A percentile compares a stretch with the other conserved stretches of the same genome.
Evolutionary conservation across 2,888 invertebrate genomes (phyloP).

Genomic region (Pandemis cinnamomeana): DNA sequence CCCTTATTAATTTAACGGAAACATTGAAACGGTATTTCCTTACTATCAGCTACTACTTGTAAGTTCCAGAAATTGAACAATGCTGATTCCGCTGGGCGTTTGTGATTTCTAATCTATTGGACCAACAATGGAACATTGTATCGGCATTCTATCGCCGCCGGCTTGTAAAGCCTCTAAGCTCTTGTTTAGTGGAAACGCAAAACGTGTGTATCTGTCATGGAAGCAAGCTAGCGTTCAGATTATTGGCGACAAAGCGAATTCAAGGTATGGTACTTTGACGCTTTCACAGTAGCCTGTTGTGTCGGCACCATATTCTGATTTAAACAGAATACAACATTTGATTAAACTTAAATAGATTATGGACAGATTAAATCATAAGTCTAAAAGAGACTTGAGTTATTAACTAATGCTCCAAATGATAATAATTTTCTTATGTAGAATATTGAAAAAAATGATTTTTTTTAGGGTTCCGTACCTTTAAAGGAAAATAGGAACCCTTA

Average conservation of each 20-base stretch:
- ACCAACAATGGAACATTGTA: background rate
- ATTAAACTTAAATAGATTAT: too few species aligned
- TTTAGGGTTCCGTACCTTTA: too few species aligned
- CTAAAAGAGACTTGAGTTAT: too few species aligned
- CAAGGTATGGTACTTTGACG: background rate
- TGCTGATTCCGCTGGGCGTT: background rate
- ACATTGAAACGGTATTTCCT: background rate
- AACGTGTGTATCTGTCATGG: slow-evolving; percentile 1
- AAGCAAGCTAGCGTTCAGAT: background rate
- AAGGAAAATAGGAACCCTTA: too few species aligned
- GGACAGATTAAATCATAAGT: too few species aligned
- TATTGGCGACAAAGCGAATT: background rate
- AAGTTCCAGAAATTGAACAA: background rate
- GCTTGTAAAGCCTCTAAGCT: background rate
- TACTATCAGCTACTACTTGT: background rate
- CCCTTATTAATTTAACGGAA: background rate
- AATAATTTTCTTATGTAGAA: too few species aligned
- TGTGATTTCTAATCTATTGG: slow-evolving; percentile 22
- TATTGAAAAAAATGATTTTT: too few species aligned
- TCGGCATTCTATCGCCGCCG: background rate
- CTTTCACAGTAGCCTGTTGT: background rate
- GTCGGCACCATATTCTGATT: background rate
- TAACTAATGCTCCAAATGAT: too few species aligned
- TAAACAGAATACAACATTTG: too few species aligned
- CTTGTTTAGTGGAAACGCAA: background rate